A percentile compares a stretch with the other conserved stretches of the same genome.
These are phyloP conservation scores for Antechinus flavipes DNA, from an alignment of 2,113 vertebrate genomes.

Conservation along the genomic window DNA sequence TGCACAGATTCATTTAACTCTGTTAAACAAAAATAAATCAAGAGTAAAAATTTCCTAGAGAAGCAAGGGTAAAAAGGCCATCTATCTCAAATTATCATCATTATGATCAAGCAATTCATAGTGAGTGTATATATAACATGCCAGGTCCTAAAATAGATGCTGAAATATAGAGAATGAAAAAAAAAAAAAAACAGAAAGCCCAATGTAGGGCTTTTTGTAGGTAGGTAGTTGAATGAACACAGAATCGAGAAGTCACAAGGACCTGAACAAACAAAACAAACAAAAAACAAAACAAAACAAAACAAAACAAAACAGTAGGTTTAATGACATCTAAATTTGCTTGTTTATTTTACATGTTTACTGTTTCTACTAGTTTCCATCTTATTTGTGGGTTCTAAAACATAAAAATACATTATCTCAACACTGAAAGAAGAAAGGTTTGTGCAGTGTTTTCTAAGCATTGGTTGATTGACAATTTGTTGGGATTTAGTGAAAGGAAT, in stretches of 20 bases:
- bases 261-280: slow-evolving; percentile 8
- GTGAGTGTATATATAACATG: background rate
- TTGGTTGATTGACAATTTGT: background rate
- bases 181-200: background rate
- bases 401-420: background rate
- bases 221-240: background rate
- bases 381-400: background rate
- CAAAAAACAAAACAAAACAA: background rate
- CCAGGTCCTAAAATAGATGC: background rate
- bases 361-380: background rate
- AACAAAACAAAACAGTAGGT: background rate
- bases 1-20: background rate
- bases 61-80: slow-evolving; percentile 5
- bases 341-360: background rate
- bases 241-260: background rate
- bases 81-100: background rate
- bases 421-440: background rate
- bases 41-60: background rate
- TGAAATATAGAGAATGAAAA: background rate
- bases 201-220: background rate
- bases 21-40: slow-evolving; percentile 16
- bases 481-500: background rate
- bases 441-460: background rate
- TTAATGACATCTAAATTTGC: background rate
- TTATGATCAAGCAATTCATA: background rate